Base-by-base conservation (phyloP, 2,888 invertebrate genomes). In the Nemotelus nigrinus region DNA sequence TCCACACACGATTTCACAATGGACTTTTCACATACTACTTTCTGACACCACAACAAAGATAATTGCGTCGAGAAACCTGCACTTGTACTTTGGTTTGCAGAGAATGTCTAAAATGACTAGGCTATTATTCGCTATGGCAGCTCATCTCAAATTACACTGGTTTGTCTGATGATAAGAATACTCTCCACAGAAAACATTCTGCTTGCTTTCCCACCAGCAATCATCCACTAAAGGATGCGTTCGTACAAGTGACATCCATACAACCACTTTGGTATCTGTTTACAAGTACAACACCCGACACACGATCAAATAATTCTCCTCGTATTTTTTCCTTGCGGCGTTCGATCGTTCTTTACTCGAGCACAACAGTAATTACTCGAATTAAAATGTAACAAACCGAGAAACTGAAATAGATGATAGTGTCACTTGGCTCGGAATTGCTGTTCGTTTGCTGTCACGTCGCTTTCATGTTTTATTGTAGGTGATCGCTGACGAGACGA, bases 401-500 rank as follows among this genome's bases (percentile, higher is more conserved):
- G 44, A 72, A 72, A 74, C 74, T 41, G 60, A 74, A 74, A 74
- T 74, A 74, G 74, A 74, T 74, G 60, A 48, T 10, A 63, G 48
- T 74, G 60, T 60, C 60, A 60, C 50, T 60, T 41, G 63, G 43
- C 55, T 70, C 53, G 53, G 43, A 8, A 70, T 70, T 55, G 70
- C 70, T 70, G 70, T 70, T 70, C 70, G 70, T 70, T 70, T 55
- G 60, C 60, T 74, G 74, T 50, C 74, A 60, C 60, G 63, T 63
- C 41, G 41, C 74, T 60, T 74, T 74, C 74, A 74, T 74, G 74
- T 74, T 74, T 74, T 72, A 72, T 72, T 72, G 60, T 57, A 72
- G 72, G 72, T 72, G 72, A 70, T 70, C 70, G 55, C 70, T 70
- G 53, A 53, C 53, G 25, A 65, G 65, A 47, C 47, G 65, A 60